phyloP scores from a whole-genome alignment of 2,113 vertebrate species.

The Microcebus lehilahytsara region DNA sequence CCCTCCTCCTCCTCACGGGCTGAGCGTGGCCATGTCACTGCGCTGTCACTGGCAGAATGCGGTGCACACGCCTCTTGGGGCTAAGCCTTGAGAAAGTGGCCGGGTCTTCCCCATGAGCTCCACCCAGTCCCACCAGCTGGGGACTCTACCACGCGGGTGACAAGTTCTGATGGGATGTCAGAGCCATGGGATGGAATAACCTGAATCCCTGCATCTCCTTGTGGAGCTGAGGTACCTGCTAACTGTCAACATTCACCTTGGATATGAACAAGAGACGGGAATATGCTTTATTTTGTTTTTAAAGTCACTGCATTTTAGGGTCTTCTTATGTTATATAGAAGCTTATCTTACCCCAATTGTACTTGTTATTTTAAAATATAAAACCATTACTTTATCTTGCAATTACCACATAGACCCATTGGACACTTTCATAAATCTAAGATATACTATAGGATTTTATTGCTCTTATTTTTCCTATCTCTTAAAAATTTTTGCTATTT shows the following conservation, averaged over 20 bases:
- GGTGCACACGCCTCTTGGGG: neutral
- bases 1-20: neutral
- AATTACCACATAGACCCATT: neutral
- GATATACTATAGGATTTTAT: neutral
- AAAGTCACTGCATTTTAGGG: neutral
- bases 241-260: neutral
- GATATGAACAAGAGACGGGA: neutral
- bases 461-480: conserved; percentile 27
- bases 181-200: neutral
- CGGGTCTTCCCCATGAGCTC: neutral
- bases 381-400: neutral
- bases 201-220: neutral
- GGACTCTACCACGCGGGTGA: rapidly evolving
- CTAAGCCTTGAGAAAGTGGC: neutral
- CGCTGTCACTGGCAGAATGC: neutral
- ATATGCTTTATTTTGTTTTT: neutral
- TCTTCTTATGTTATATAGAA: neutral
- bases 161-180: neutral
- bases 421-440: conserved; percentile 12
- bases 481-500: neutral
- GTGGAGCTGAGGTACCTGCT: neutral
- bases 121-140: neutral
- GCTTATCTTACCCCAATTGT: neutral
- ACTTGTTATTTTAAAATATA: neutral
- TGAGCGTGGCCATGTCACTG: neutral